Evolutionary conservation across 2,113 vertebrate species (phyloP).

Genomic region (Gallinago paraguaiae): DNA sequence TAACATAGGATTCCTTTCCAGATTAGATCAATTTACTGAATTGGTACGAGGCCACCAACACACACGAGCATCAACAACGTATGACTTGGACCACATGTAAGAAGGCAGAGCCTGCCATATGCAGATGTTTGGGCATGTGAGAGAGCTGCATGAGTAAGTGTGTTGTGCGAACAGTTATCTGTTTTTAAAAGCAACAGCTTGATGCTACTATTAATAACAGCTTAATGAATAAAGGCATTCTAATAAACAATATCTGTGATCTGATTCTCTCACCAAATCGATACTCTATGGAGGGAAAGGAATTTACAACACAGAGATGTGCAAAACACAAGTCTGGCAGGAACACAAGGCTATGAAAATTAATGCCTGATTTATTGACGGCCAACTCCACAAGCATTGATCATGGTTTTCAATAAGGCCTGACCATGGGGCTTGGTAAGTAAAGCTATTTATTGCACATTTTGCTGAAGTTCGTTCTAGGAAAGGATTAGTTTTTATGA

Average conservation of each 20-base stretch:
- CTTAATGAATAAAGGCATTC: neutral
- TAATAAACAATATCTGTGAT: neutral
- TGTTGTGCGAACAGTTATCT: neutral
- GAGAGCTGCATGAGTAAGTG: neutral
- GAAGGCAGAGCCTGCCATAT: neutral
- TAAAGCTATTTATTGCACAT: neutral
- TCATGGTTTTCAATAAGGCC: neutral
- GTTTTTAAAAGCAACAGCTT: neutral
- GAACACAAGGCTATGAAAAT: neutral
- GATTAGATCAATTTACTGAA: neutral
- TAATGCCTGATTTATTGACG: neutral
- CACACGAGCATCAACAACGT: rapidly evolving
- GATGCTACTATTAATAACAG: neutral
- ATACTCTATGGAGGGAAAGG: neutral
- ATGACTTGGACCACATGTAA: neutral
- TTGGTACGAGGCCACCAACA: neutral
- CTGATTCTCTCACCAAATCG: neutral
- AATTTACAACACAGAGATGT: neutral
- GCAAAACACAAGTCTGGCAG: neutral
- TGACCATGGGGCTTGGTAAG: neutral
- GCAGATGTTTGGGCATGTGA: neutral
- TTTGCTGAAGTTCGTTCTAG: neutral
- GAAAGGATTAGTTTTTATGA: neutral
- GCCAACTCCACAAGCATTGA: neutral
- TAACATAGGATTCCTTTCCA: neutral